Conservation (phyloP, 2,113 vertebrate genomes). For the Anolis sagrei region DNA sequence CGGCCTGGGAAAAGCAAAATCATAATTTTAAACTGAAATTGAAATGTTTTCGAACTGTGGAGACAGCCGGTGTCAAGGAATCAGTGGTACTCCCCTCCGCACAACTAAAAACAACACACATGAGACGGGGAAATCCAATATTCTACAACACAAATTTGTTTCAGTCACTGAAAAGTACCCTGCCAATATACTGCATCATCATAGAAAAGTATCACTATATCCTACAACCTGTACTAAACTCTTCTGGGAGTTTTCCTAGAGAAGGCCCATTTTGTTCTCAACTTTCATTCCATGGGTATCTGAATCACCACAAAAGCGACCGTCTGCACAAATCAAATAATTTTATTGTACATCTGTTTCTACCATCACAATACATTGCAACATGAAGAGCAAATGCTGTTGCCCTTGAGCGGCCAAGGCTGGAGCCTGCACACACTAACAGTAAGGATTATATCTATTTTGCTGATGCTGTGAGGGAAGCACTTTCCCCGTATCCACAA, state of each 20-base stretch:
- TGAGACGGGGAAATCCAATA: background rate
- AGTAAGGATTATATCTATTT: fast-evolving
- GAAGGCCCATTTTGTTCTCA: background rate
- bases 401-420: background rate
- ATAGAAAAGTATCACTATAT: background rate
- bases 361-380: background rate
- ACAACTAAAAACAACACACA: background rate
- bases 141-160: background rate
- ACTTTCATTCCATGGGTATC: background rate
- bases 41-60: background rate
- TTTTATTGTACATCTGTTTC: background rate
- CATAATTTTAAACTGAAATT: background rate
- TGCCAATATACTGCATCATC: background rate
- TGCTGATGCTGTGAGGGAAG: slow-evolving; percentile 40
- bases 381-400: fast-evolving
- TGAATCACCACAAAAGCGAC: too few species aligned
- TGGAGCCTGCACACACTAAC: background rate
- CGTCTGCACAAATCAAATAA: too few species aligned
- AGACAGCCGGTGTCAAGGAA: background rate
- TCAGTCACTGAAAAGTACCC: background rate
- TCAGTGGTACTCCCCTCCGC: too few species aligned
- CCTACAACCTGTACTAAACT: too few species aligned
- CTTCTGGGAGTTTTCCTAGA: background rate
- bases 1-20: background rate
- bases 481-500: background rate